Conservation (phyloP, 2,113 vertebrate genomes). For the Charadrius vociferus region DNA sequence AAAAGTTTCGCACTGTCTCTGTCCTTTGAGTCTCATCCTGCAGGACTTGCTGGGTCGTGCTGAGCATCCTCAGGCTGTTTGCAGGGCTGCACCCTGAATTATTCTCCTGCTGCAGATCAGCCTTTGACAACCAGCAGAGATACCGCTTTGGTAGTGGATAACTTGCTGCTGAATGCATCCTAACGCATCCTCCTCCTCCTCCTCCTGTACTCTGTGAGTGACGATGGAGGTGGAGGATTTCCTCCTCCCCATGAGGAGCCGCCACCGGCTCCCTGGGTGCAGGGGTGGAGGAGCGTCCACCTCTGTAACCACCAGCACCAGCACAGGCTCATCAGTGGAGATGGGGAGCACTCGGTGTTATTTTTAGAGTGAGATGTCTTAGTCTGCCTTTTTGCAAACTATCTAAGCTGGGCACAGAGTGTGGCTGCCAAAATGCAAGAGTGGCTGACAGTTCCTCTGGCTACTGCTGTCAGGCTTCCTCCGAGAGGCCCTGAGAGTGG, state of each 20-base stretch:
- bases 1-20: neutral
- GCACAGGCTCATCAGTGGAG: neutral
- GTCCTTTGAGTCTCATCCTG: neutral
- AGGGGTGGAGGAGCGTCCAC: neutral
- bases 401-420: neutral
- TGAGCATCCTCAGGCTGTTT: neutral
- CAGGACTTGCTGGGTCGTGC: neutral
- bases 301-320: neutral
- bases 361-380: neutral
- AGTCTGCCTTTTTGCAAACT: neutral
- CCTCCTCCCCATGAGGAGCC: neutral
- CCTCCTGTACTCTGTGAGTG: neutral
- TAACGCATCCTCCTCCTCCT: neutral
- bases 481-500: accelerated
- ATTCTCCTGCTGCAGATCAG: neutral
- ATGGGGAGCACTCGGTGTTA: accelerated
- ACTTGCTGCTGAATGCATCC: neutral
- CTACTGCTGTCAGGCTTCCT: neutral
- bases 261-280: neutral
- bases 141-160: neutral
- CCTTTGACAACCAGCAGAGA: neutral
- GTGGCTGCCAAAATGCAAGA: neutral
- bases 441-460: neutral
- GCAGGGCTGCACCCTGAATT: neutral
- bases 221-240: neutral